These are phyloP conservation scores for Arizona elegans DNA, from an alignment of 2,113 vertebrate species.

Conservation along the genomic window DNA sequence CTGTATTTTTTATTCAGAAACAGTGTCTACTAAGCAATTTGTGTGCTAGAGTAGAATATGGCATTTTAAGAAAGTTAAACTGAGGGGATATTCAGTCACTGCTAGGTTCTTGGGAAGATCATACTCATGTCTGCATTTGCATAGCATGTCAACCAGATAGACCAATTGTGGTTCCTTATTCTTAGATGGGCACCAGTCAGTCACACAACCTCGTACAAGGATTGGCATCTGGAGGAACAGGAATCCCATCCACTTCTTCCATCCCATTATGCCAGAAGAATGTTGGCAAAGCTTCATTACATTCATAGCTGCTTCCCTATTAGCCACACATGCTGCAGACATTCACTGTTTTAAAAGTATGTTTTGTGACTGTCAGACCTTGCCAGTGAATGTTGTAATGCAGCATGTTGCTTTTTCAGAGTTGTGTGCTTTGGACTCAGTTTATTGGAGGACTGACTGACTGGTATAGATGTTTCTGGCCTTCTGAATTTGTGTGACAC, in stretches of 20 bases:
- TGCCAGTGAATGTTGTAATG: neutral
- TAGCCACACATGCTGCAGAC: neutral
- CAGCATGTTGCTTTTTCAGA: neutral
- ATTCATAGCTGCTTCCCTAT: neutral
- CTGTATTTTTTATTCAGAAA: constrained; percentile 62
- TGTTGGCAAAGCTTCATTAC: neutral
- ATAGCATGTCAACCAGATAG: neutral
- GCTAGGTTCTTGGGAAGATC: constrained; percentile 46
- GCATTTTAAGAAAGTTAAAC: constrained; percentile 73
- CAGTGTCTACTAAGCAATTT: constrained; percentile 49
- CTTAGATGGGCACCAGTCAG: neutral
- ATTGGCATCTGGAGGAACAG: neutral
- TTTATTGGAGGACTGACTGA: neutral
- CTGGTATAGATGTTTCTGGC: neutral
- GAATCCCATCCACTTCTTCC: neutral
- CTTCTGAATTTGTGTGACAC: neutral
- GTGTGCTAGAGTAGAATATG: constrained; percentile 53
- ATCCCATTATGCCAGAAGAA: neutral
- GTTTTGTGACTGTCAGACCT: neutral
- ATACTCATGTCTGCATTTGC: constrained; percentile 4
- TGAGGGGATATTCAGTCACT: neutral
- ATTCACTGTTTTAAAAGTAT: neutral
- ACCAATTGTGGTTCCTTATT: neutral
- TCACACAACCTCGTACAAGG: neutral
- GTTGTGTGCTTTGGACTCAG: neutral